phyloP scores from a whole-genome alignment of 2,888 invertebrate genomes.

The Ptychoptera contaminata region DNA sequence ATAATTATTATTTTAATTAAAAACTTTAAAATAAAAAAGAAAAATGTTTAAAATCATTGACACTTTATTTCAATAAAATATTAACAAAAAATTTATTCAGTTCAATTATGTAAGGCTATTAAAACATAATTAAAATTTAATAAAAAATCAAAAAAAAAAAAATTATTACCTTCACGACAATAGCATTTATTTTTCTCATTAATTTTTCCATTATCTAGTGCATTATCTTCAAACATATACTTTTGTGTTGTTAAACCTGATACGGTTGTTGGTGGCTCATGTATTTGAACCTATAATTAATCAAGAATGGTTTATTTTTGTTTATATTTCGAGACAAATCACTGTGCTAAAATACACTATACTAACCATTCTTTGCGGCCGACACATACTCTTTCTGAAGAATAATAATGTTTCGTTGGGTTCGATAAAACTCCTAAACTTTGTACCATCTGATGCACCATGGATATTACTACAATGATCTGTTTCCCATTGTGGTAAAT shows the following conservation, averaged over 20 bases:
- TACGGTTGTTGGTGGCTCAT: constrained; percentile 20
- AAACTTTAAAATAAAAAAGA: too few species aligned
- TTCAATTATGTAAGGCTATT: too few species aligned
- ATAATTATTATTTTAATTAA: too few species aligned
- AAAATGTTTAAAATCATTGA: too few species aligned
- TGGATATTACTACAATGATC: constrained; percentile 61
- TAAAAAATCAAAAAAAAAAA: not conserved
- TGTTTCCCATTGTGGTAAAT: constrained; percentile 62
- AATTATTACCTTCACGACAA: constrained; percentile 46
- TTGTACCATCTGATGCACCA: constrained; percentile 70
- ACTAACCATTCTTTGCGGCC: constrained; percentile 62
- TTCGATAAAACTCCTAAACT: constrained; percentile 55
- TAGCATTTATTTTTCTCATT: constrained; percentile 67
- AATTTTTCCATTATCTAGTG: constrained; percentile 59
- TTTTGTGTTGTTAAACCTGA: constrained; percentile 50
- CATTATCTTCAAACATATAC: constrained; percentile 60
- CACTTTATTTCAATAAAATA: not conserved
- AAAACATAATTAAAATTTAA: too few species aligned
- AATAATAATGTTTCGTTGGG: constrained; percentile 56
- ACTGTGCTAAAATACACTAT: not conserved
- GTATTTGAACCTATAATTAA: too few species aligned
- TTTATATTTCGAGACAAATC: not conserved
- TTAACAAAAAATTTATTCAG: not conserved
- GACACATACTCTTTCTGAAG: constrained; percentile 72
- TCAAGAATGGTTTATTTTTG: not conserved